These are phyloP conservation scores for Drosophila ambigua DNA, from an alignment of 1,140 invertebrate species.

Conservation along the genomic window DNA sequence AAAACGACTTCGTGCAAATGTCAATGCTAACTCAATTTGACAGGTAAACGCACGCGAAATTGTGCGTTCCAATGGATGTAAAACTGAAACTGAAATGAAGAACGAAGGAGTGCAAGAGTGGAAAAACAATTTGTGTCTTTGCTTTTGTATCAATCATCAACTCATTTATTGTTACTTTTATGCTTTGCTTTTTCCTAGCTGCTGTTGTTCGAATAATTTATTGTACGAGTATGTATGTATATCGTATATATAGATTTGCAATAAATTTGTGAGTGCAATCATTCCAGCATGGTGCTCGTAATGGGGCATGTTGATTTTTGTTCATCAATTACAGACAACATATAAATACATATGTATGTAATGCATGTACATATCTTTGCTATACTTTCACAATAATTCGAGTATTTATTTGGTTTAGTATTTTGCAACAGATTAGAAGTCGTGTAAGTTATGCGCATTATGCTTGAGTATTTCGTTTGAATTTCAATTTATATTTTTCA, in stretches of 20 bases:
- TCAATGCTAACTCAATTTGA: conserved; percentile 51
- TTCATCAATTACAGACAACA: conserved; percentile 65
- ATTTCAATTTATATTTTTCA: conserved; percentile 47
- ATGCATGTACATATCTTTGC: conserved; percentile 12
- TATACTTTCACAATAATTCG: conserved; percentile 75
- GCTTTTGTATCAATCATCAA: conserved; percentile 78
- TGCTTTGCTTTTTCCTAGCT: conserved; percentile 36
- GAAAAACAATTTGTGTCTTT: conserved; percentile 40
- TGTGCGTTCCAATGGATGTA: conserved; percentile 33
- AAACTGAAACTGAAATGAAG: too few species aligned
- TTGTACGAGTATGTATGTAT: conserved; percentile 33
- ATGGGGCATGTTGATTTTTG: background rate
- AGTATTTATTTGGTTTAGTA: conserved; percentile 65
- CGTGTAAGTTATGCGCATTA: conserved; percentile 51
- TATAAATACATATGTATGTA: conserved; percentile 53
- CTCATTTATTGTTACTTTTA: conserved; percentile 77
- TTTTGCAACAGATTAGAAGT: conserved; percentile 63
- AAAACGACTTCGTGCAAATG: conserved; percentile 19
- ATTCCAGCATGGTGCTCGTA: conserved; percentile 1
- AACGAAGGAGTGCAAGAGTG: conserved; percentile 1
- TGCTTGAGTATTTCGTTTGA: conserved; percentile 60
- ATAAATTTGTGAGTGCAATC: conserved; percentile 46
- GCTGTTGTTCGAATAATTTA: conserved; percentile 55
- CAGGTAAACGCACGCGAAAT: conserved; percentile 72
- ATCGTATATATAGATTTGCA: conserved; percentile 53